Evolutionary conservation across 1,140 invertebrate species (phyloP).

Genomic region (Tetragonula clypearis): DNA sequence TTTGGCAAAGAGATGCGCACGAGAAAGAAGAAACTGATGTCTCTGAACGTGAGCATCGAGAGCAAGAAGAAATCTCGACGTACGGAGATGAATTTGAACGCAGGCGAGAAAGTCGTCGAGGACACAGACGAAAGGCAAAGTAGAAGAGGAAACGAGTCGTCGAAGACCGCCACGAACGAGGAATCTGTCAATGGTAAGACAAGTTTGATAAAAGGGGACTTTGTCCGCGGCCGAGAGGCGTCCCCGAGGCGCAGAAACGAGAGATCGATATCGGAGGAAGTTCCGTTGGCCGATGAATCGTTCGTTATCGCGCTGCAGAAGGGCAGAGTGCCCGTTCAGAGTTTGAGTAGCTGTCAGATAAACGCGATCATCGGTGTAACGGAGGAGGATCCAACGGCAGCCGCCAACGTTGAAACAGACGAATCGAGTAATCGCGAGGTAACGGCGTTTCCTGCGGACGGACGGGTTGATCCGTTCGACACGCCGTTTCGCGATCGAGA

Average conservation of each 20-base stretch:
- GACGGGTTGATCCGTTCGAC: not conserved
- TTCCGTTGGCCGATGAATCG: not conserved
- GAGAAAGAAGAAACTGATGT: conserved; percentile 59
- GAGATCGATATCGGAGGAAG: not conserved
- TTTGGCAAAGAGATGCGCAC: conserved; percentile 67
- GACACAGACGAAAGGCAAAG: not conserved
- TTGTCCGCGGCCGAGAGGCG: too few species aligned
- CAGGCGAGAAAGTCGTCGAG: too few species aligned
- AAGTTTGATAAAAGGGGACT: too few species aligned
- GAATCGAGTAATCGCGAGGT: not conserved
- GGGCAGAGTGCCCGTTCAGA: not conserved
- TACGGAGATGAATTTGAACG: not conserved
- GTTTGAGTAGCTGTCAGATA: conserved; percentile 24
- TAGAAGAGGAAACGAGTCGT: too few species aligned
- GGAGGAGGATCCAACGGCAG: too few species aligned
- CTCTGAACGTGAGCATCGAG: conserved; percentile 57
- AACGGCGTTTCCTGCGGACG: not conserved
- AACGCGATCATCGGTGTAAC: conserved; percentile 25
- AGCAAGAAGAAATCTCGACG: not conserved
- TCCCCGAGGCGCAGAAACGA: too few species aligned
- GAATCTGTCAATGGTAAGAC: not conserved
- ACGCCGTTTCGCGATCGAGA: not conserved
- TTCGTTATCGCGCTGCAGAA: conserved; percentile 15
- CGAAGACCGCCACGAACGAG: not conserved
- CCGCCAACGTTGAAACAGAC: not conserved